phyloP scores from a whole-genome alignment of 2,113 vertebrate species.

The Oreochromis tanganicae region DNA sequence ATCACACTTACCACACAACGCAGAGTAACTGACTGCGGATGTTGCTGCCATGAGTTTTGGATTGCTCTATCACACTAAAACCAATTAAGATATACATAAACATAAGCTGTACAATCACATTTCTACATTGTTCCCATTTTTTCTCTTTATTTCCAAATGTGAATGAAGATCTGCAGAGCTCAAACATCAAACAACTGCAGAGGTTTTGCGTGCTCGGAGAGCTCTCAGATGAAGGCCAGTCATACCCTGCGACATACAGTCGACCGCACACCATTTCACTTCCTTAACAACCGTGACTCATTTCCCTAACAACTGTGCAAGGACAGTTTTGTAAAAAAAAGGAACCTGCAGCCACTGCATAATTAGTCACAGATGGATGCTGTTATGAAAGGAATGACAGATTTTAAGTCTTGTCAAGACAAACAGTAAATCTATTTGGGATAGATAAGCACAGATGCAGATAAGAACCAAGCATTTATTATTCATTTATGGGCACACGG shows the following conservation, averaged over 20 bases:
- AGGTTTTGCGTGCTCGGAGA: background rate
- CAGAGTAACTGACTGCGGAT: background rate
- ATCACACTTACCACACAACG: background rate
- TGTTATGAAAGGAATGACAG: conserved; percentile 5
- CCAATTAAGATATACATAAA: background rate
- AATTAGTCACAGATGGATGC: conserved; percentile 25
- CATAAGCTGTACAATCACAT: background rate
- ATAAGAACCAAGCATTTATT: background rate
- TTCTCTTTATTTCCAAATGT: background rate
- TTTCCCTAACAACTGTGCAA: conserved; percentile 68
- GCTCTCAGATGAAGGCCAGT: conserved; percentile 42
- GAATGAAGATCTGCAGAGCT: background rate
- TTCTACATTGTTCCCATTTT: background rate
- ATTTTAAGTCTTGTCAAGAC: conserved; percentile 1
- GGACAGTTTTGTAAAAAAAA: conserved; percentile 27
- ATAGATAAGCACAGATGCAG: background rate
- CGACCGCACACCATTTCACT: conserved; percentile 67
- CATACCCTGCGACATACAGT: conserved; percentile 36
- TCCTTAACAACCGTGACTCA: conserved; percentile 75
- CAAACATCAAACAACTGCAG: background rate
- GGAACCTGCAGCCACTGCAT: conserved; percentile 36
- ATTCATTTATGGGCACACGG: background rate
- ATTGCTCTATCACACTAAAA: background rate
- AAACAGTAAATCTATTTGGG: background rate
- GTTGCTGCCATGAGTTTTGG: background rate